Percentiles rank a stretch among this genome's conserved stretches.
Conservation (phyloP, 2,113 vertebrate species). For the Ictalurus furcatus region DNA sequence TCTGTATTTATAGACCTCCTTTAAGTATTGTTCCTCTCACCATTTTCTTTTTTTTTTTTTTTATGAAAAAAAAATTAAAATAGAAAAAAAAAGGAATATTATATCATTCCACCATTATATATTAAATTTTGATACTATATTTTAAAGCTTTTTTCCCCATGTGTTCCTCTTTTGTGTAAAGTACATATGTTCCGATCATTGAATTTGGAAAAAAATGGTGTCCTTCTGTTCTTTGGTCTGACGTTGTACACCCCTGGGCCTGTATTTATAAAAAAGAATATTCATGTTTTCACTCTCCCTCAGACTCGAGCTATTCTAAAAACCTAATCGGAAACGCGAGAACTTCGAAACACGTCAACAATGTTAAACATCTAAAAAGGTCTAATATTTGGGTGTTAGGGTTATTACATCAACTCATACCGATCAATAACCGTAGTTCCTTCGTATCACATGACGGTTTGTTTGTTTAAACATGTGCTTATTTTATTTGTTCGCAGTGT, state of each 20-base stretch:
- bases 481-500: background rate
- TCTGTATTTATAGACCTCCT: conserved; percentile 58
- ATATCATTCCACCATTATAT: conserved; percentile 56
- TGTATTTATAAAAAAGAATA: background rate
- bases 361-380: background rate
- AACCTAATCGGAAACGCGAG: background rate
- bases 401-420: background rate
- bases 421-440: background rate
- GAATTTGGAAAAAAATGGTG: background rate
- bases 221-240: background rate
- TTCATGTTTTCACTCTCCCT: background rate
- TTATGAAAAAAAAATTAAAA: conserved; percentile 21
- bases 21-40: conserved; percentile 35
- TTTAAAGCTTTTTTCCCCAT: conserved; percentile 19
- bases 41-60: conserved; percentile 35
- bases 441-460: background rate
- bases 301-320: background rate
- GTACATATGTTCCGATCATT: background rate
- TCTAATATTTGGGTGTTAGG: background rate
- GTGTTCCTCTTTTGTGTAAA: background rate
- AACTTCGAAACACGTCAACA: background rate
- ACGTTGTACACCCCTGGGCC: background rate
- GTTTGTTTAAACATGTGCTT: too few species aligned
- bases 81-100: conserved; percentile 36
- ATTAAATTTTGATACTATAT: conserved; percentile 52